A percentile compares a stretch with the other conserved stretches of the same genome.
phyloP scores from a whole-genome alignment of 2,113 vertebrate species.

The Lampris incognitus region DNA sequence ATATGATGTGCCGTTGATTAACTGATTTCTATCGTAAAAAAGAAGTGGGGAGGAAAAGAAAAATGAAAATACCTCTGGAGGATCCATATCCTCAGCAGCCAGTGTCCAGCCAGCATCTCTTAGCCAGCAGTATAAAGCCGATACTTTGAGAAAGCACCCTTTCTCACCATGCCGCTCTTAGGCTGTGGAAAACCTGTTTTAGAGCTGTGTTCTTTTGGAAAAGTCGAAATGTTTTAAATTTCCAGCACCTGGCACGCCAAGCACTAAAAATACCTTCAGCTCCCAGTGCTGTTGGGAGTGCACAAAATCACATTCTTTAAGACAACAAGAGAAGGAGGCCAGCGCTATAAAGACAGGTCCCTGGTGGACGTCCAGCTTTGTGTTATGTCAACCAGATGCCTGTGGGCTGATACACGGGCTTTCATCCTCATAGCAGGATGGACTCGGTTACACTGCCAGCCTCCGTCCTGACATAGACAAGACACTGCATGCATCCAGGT shows the following conservation, averaged over 20 bases:
- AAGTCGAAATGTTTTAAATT: conserved; percentile 31
- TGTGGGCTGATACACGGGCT: conserved; percentile 63
- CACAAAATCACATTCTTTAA: conserved; percentile 50
- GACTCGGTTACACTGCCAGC: conserved; percentile 47
- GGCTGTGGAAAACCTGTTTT: conserved; percentile 46
- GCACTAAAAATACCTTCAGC: conserved; percentile 22
- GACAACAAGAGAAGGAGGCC: conserved; percentile 59
- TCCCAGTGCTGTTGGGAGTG: conserved; percentile 39
- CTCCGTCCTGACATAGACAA: conserved; percentile 42
- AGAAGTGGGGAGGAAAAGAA: not conserved
- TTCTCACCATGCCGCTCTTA: conserved; percentile 5
- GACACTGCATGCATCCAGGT: conserved; percentile 44
- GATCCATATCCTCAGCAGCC: not conserved
- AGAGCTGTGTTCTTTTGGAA: conserved; percentile 30
- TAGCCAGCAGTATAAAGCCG: not conserved
- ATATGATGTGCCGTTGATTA: no score
- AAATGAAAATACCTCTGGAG: no score
- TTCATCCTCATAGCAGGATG: conserved; percentile 53
- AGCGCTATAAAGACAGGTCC: conserved; percentile 53
- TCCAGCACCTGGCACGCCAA: conserved; percentile 42
- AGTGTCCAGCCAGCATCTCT: not conserved
- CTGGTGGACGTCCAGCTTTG: conserved; percentile 56
- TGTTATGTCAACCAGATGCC: conserved; percentile 67
- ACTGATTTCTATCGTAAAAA: not conserved
- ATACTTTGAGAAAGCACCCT: conserved; percentile 1